Percentiles rank a stretch among this genome's conserved stretches.
phyloP scores from a whole-genome alignment of 92 coral and sea anemone genomes.

The Pocillopora grandis region DNA sequence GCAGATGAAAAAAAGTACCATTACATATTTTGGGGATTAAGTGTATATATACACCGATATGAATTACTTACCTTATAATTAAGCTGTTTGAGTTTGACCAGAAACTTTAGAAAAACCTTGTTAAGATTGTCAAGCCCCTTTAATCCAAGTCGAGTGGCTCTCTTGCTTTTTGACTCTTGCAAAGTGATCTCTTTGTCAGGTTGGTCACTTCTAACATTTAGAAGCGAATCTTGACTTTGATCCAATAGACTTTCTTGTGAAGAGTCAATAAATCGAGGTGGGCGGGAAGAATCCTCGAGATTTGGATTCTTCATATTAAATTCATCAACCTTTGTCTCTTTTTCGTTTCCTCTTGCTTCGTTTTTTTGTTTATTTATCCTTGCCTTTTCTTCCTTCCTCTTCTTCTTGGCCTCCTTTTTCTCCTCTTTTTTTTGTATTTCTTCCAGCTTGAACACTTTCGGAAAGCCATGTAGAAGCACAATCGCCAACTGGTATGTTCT shows the following conservation, averaged over 20 bases:
- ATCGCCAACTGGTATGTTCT: constrained; percentile 73
- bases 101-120: constrained; percentile 24
- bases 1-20: no score
- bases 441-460: constrained; percentile 65
- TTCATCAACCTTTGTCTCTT: neutral
- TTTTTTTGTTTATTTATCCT: neutral
- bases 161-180: constrained; percentile 3
- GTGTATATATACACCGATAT: no score
- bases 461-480: constrained; percentile 71
- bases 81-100: constrained; percentile 56
- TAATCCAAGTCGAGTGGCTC: constrained; percentile 14
- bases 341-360: neutral
- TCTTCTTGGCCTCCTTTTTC: constrained; percentile 28
- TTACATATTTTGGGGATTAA: no score
- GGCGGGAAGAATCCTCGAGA: neutral
- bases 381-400: constrained; percentile 26
- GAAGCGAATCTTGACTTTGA: no score
- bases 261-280: no score
- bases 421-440: constrained; percentile 49
- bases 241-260: no score
- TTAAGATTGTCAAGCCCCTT: constrained; percentile 39
- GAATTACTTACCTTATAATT: constrained; percentile 56
- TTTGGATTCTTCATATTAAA: neutral
- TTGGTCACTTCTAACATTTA: neutral
- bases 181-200: neutral